Conservation (phyloP, 2,113 vertebrate genomes). For the Nasalis larvatus region DNA sequence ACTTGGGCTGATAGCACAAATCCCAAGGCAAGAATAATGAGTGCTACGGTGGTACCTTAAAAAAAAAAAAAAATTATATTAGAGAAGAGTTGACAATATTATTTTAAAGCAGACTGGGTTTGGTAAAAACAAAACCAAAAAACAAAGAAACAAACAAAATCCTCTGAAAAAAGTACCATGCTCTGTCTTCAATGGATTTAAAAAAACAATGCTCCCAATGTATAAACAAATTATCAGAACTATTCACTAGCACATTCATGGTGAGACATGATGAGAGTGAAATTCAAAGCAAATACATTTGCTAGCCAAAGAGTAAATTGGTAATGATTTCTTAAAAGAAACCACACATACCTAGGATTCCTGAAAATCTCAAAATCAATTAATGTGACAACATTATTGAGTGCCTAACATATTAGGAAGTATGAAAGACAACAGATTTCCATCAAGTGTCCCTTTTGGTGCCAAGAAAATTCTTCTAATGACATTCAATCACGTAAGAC, state of each 20-base stretch:
- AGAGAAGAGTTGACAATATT: slow-evolving; percentile 49
- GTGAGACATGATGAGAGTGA: not conserved
- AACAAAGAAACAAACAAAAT: too few relatives aligned
- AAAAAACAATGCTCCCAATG: not conserved
- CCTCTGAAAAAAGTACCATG: not conserved
- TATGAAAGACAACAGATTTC: not conserved
- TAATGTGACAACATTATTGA: not conserved
- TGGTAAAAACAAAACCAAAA: not conserved
- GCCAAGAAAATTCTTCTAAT: not conserved
- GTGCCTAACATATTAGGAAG: not conserved
- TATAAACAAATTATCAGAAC: not conserved
- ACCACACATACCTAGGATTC: not conserved
- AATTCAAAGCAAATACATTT: slow-evolving; percentile 46
- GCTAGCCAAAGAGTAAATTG: slow-evolving; percentile 37
- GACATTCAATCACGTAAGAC: not conserved
- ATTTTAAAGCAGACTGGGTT: not conserved
- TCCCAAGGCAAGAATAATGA: slow-evolving; percentile 92
- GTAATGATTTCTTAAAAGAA: not conserved
- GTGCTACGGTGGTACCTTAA: slow-evolving; percentile 93
- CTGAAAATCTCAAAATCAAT: not conserved
- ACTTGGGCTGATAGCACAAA: slow-evolving; percentile 95
- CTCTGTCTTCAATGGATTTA: not conserved
- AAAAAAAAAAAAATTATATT: slow-evolving; percentile 45
- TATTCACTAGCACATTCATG: not conserved
- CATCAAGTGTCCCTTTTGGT: not conserved